Base-by-base conservation (phyloP, 2,113 vertebrate genomes). In the Microcebus tavaratra region DNA sequence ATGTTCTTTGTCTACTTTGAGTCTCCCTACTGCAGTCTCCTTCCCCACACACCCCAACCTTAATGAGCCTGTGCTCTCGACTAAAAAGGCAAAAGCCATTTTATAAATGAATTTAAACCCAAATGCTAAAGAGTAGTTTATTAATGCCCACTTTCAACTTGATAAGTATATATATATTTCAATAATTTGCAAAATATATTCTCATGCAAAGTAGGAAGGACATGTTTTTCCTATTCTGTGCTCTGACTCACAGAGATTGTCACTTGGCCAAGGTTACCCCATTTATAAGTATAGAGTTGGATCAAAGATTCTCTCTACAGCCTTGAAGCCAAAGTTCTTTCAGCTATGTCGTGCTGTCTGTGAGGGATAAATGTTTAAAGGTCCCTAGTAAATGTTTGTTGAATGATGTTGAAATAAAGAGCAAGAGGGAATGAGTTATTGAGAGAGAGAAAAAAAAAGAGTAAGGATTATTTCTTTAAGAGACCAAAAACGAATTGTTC, bases 51-150 rank as follows among this genome's bases (percentile, higher is more conserved):
- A 79, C 8, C 39, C 63, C 53, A 45, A 63, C 61, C 63, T 73
- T 93, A 72, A 80, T 20, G 55, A 75, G 11, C 7, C 25, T 92
- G 34, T 72, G 34, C 21, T 85, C 31, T n/a, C 39, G 34, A 36
- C 53, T 78, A 15, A 92, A 91, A 89, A 79, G n/a, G n/a, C 81
- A 86, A 57, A 82, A 20, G 10, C 3, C 1, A 88, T 8, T 42
- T 81, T 78, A 55, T 84, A 73, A 72, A 45, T 27, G 27, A 84
- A 89, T 84, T 92, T 61, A 84, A 96, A 88, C 29, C 29, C 48
- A 84, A 50, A 73, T 50, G 27, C 48, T 85, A 48, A 89, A 95
- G 31, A 57, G 39, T n/a, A 65, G 36, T 73, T 80, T 73, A 90
- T 80, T 90, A 80, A 65, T 65, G 63, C 63, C 14, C 5, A 31